Evolutionary conservation across 2,113 vertebrate species (phyloP), one percentile per base, ranked within the genome.

Genomic region (Psilopsiagon aymara): DNA sequence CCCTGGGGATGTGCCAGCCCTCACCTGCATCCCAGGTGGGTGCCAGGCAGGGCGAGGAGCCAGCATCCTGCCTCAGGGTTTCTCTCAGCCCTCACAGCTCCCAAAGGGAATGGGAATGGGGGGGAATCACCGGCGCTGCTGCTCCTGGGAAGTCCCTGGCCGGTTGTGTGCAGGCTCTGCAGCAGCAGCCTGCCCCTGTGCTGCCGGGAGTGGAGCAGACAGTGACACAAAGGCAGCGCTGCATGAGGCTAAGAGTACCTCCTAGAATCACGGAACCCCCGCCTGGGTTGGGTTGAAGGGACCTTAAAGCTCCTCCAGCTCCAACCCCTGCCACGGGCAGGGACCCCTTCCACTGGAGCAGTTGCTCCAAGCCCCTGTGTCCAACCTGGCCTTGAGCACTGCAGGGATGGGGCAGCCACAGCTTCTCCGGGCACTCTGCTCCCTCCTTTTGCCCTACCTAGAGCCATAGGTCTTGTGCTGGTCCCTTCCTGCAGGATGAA

Each of bases 101-200:
- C 55, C 15, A 4, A 17, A 66, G 66, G 27, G 73, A 78, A 1
- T 33, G 52, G 52, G 49, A 49, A 49, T 15, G 43, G 14, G 29
- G 53, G 25, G 73, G 70, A 46, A 83, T 53, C 0, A 7, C 55
- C 0, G 0, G 25, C 3, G 60, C 53, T 74, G 87, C 77, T 62
- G 33, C 73, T 84, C 41, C 64, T 20, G 52, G 64, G 39, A 59
- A 92, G 74, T 6, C 55, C 43, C 55, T n/a, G 0, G 20, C 44
- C 17, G 41, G 68, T 60, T 2, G 25, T 0, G 24, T 20, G 79
- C 16, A 51, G 0, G 1, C n/a, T 35, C 83, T 64, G 80, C 84
- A 35, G 68, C 55, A 28, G 6, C 16, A 47, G 63, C 47, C 39
- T 60, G 49, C 31, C 62, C 47, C 28, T 49, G 29, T 51, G 57